Base-by-base conservation (phyloP, 1,140 invertebrate species). In the Nautilus pompilius region DNA sequence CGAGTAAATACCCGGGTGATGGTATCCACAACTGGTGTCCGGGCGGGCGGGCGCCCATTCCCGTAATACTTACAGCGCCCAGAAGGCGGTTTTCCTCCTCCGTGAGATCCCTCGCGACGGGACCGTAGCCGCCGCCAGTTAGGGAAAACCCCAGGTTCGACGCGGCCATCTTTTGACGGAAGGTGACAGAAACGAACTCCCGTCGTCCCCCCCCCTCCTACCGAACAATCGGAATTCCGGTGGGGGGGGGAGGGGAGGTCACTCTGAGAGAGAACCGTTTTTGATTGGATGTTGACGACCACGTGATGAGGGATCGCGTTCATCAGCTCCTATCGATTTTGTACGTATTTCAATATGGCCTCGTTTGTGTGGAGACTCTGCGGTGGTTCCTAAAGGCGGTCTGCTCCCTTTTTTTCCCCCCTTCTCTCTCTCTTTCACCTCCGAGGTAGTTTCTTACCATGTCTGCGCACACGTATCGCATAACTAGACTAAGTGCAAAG, bases 341-440 rank as follows among this genome's bases (percentile, higher is more conserved):
- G 59, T 56, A 60, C 70, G 68, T 68, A 66, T 68, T 74, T 72
- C 75, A 78, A 76, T 67, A 78, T 77, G 76, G 76, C 76, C 70
- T 66, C 76, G 33, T 29, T 55, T 62, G 54, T n/a, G n/a, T n/a
- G n/a, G n/a, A n/a, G n/a, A n/a, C n/a, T n/a, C n/a, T n/a, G n/a
- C n/a, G n/a, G n/a, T n/a, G n/a, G n/a, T n/a, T n/a, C n/a, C n/a
- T n/a, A n/a, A n/a, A 62, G 68, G 58, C 62, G 58, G 60, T 28
- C 46, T 49, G 48, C 58, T 56, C 62, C 64, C 30, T 66, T 49
- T 66, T 63, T 56, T 41, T 57, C 17, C 62, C 33, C 60, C 61
- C 34, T 63, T 61, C 48, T 54, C 29, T 30, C 33, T 49, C 34
- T 56, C 54, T 70, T 63, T 54, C 49, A 30, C 13, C 29, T 24